These are phyloP conservation scores for Epicauta chinensis DNA, from an alignment of 1,140 invertebrate species.

Conservation along the genomic window DNA sequence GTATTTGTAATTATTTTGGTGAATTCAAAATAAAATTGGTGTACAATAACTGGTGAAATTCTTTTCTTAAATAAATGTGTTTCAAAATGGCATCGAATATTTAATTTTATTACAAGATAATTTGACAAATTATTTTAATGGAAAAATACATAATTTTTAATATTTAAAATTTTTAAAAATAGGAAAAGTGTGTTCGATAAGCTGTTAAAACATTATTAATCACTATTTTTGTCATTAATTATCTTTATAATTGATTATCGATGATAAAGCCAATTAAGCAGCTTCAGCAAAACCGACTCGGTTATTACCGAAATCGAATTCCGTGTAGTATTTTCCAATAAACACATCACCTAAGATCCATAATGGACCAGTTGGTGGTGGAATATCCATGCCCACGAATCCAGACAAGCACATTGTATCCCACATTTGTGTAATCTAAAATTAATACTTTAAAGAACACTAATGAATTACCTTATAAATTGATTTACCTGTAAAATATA, in stretches of 20 bases:
- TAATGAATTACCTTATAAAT: background rate
- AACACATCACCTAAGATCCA: conserved; percentile 98
- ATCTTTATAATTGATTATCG: conserved; percentile 1
- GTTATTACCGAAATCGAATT: conserved; percentile 89
- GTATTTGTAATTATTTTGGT: too few species aligned
- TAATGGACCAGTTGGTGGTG: conserved; percentile 81
- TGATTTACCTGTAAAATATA: conserved; percentile 76
- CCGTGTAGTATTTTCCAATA: conserved; percentile 93
- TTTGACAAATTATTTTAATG: too few species aligned
- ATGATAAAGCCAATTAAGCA: conserved; percentile 16
- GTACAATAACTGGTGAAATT: too few species aligned
- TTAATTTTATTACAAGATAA: too few species aligned
- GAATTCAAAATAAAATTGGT: too few species aligned
- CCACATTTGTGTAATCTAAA: conserved; percentile 61
- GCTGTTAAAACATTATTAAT: background rate
- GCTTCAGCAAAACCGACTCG: conserved; percentile 83
- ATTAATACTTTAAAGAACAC: conserved; percentile 8
- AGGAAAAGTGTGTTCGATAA: too few species aligned
- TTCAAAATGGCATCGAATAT: too few species aligned
- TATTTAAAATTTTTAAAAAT: too few species aligned
- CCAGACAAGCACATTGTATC: conserved; percentile 89
- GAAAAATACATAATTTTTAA: too few species aligned
- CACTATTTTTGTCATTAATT: background rate
- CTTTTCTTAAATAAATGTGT: too few species aligned
- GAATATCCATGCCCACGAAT: conserved; percentile 95